Percentiles rank a stretch among this genome's conserved stretches.
Conservation (phyloP, 2,113 vertebrate species). For the Menidia beryllina region DNA sequence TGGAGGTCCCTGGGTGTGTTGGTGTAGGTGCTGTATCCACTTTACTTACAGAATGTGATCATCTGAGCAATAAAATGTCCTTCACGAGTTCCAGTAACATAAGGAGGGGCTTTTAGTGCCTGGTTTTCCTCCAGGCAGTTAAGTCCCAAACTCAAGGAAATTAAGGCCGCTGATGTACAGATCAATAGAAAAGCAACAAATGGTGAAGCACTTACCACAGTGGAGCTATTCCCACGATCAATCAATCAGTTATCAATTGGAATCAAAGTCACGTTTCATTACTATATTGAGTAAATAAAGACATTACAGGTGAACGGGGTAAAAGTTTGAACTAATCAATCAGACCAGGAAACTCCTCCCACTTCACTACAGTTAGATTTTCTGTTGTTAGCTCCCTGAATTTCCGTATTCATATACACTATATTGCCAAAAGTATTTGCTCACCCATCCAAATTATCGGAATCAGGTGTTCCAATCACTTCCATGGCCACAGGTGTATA, state of each 20-base stretch:
- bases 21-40: not conserved
- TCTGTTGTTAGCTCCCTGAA: no score
- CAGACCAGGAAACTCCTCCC: no score
- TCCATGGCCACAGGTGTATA: no score
- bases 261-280: no score
- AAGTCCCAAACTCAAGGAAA: not conserved
- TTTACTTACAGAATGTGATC: not conserved
- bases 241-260: not conserved
- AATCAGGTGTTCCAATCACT: no score
- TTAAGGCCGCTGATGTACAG: not conserved
- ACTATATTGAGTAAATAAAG: not conserved
- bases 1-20: constrained; percentile 22
- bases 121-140: not conserved
- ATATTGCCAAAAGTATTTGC: no score
- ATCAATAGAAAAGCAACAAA: not conserved
- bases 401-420: no score
- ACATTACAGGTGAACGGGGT: no score
- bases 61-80: constrained; percentile 6
- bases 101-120: not conserved
- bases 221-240: not conserved
- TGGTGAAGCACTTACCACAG: no score
- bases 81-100: not conserved
- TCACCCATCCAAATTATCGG: no score
- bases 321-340: no score
- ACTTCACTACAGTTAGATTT: no score